phyloP scores from a whole-genome alignment of 2,888 invertebrate species.

The Perdita meconis region DNA sequence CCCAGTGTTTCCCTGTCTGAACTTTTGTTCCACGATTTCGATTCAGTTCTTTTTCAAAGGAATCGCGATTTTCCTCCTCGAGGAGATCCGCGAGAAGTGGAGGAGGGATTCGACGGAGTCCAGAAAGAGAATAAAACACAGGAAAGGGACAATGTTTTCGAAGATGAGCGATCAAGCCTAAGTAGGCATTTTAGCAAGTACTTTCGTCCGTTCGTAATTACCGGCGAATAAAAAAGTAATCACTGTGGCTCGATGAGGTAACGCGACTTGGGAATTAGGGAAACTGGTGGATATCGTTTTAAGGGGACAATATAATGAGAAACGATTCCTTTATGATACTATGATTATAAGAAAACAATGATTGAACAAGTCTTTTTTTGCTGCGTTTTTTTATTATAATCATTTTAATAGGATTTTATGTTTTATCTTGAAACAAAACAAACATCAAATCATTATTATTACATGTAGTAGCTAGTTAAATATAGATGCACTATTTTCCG shows the following conservation, averaged over 20 bases:
- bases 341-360: conserved; percentile 28
- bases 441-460: too few species aligned
- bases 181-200: conserved; percentile 42
- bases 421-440: too few species aligned
- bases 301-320: conserved; percentile 19
- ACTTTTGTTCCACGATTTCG: background rate
- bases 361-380: conserved; percentile 20
- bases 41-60: background rate
- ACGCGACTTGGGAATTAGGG: conserved; percentile 17
- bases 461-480: too few species aligned
- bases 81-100: background rate
- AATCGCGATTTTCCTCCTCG: background rate
- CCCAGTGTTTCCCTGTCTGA: too few species aligned
- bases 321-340: conserved; percentile 25
- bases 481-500: too few species aligned
- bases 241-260: conserved; percentile 28
- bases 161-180: conserved; percentile 35
- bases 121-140: background rate
- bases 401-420: too few species aligned
- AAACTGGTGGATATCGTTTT: conserved; percentile 30
- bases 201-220: conserved; percentile 24
- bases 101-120: conserved; percentile 7
- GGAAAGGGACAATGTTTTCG: conserved; percentile 23
- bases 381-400: too few species aligned
- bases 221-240: conserved; percentile 26